These are phyloP conservation scores for Eleginops maclovinus DNA, from an alignment of 2,113 vertebrate genomes.

Conservation along the genomic window DNA sequence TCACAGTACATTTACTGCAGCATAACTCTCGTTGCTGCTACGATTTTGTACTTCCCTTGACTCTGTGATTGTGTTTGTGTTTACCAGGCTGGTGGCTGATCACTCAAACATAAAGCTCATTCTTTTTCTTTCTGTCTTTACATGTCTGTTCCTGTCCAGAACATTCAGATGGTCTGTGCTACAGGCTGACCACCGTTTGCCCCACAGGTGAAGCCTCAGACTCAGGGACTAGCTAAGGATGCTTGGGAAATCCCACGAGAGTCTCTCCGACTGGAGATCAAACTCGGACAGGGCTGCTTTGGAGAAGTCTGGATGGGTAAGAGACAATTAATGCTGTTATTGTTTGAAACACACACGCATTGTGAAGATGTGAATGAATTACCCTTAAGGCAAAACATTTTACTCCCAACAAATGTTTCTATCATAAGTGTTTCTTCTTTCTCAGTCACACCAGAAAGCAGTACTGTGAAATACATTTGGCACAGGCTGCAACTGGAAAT, in stretches of 20 bases:
- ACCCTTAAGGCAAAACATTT: background rate
- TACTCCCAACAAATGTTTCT: background rate
- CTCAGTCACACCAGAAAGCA: background rate
- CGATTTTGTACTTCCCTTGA: background rate
- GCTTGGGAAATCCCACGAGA: conserved; percentile 99
- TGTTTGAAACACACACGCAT: background rate
- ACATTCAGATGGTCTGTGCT: conserved; percentile 95
- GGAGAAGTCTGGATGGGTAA: conserved; percentile 99
- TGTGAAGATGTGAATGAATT: background rate
- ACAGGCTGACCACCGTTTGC: conserved; percentile 95
- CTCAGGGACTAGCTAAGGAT: conserved; percentile 97
- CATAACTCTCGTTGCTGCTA: background rate
- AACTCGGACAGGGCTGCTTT: conserved; percentile 98
- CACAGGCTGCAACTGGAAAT: background rate
- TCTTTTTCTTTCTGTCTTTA: background rate
- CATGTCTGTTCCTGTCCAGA: conserved; percentile 78
- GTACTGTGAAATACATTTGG: background rate
- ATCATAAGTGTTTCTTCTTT: background rate
- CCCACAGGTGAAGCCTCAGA: conserved; percentile 99
- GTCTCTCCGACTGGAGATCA: conserved; percentile 94
- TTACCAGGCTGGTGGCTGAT: background rate
- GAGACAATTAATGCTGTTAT: conserved; percentile 35
- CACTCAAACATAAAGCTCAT: background rate
- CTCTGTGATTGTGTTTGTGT: background rate
- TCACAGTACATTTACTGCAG: background rate